A percentile compares a stretch with the other conserved stretches of the same genome.
Conservation (phyloP, 2,888 invertebrate species). For the Himalopsyche japonica region DNA sequence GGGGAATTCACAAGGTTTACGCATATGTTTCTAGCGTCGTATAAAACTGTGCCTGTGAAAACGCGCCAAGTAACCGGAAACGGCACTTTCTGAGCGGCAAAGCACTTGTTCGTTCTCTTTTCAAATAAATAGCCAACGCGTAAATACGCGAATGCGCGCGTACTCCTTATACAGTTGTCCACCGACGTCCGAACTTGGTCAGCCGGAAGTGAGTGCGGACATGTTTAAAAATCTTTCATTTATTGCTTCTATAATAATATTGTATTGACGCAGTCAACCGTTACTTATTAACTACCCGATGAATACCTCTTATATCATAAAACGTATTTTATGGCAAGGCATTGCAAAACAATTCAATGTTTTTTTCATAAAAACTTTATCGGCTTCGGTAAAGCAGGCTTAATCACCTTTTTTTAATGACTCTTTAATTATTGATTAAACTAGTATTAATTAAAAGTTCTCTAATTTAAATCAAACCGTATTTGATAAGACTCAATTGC, state of each 20-base stretch:
- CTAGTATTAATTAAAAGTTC: no score
- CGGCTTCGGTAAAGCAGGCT: no score
- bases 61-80: constrained; percentile 10
- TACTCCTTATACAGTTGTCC: constrained; percentile 11
- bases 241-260: neutral
- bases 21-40: no score
- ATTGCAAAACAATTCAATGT: no score
- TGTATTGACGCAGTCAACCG: neutral
- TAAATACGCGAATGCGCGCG: constrained; percentile 1
- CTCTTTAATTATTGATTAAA: no score
- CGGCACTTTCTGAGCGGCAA: constrained; percentile 7
- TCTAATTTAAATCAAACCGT: no score
- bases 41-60: neutral
- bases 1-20: no score
- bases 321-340: no score
- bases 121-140: constrained; percentile 3
- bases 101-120: constrained; percentile 6
- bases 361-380: no score
- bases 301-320: neutral
- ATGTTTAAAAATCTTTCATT: neutral
- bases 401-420: no score
- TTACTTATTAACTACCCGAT: neutral
- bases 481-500: no score
- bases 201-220: constrained; percentile 10
- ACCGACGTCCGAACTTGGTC: constrained; percentile 21